Percentiles rank a stretch among this genome's conserved stretches.
These are phyloP conservation scores for Geophilus truncorum DNA, from an alignment of 2,888 invertebrate genomes.

Conservation along the genomic window DNA sequence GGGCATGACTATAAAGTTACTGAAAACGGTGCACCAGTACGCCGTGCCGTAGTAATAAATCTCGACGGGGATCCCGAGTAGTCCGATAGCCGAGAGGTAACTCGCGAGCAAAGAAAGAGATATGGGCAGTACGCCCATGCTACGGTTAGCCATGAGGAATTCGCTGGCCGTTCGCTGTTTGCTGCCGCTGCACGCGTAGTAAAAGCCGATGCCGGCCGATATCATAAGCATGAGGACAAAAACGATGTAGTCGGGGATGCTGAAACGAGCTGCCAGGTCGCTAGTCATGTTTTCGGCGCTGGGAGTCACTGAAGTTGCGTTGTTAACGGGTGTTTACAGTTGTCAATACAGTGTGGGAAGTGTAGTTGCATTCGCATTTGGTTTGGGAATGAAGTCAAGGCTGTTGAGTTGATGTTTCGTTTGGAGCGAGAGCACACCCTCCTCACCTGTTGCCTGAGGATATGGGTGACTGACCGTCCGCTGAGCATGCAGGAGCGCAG, in stretches of 20 bases:
- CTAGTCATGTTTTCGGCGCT: too few species aligned
- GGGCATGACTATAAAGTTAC: conserved; percentile 46
- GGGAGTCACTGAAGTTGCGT: too few species aligned
- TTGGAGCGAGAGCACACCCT: background rate
- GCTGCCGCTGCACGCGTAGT: conserved; percentile 71
- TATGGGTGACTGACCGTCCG: conserved; percentile 23
- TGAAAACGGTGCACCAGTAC: conserved; percentile 53
- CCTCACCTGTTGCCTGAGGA: conserved; percentile 1
- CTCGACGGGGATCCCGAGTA: conserved; percentile 85
- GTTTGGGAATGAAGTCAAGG: conserved; percentile 11
- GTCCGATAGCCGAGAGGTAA: conserved; percentile 84
- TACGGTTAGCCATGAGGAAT: conserved; percentile 72
- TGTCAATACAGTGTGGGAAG: background rate
- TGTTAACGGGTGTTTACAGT: too few species aligned
- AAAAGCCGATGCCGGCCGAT: conserved; percentile 76
- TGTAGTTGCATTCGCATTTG: background rate
- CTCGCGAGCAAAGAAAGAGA: conserved; percentile 83
- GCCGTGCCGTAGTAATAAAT: conserved; percentile 77
- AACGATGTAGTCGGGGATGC: conserved; percentile 65
- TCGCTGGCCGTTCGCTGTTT: conserved; percentile 70
- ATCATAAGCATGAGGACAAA: conserved; percentile 64
- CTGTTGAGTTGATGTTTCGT: background rate
- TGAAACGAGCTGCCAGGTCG: conserved; percentile 30
- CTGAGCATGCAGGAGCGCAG: background rate
- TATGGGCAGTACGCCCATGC: conserved; percentile 81